phyloP scores from a whole-genome alignment of 2,888 invertebrate genomes.

The Watsonalla cultraria region DNA sequence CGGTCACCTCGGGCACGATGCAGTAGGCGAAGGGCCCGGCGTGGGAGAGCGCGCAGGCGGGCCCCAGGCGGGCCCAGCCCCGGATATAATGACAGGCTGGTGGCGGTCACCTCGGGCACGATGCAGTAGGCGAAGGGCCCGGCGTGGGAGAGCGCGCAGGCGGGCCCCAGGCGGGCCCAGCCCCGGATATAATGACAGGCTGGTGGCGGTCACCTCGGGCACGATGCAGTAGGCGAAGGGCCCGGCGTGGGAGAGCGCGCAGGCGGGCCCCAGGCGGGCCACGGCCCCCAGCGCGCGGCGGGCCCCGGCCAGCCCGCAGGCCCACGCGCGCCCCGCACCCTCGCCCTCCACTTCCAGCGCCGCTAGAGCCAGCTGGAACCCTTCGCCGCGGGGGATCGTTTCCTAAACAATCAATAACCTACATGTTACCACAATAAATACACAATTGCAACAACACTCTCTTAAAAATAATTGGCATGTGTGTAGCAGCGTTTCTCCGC shows the following conservation, averaged over 20 bases:
- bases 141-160: constrained; percentile 87
- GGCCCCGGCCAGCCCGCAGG: constrained; percentile 81
- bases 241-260: constrained; percentile 90
- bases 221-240: constrained; percentile 93
- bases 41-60: no score
- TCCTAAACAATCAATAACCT: constrained; percentile 33
- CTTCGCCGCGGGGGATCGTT: constrained; percentile 43
- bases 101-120: constrained; percentile 83
- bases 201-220: constrained; percentile 81
- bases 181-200: no score
- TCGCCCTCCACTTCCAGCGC: constrained; percentile 44
- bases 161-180: no score
- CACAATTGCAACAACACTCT: no score
- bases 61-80: no score
- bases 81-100: no score
- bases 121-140: constrained; percentile 94
- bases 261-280: constrained; percentile 83
- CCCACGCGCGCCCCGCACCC: constrained; percentile 25
- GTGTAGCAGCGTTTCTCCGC: no score
- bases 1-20: no score
- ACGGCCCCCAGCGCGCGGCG: constrained; percentile 85
- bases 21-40: no score
- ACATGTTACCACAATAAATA: neutral
- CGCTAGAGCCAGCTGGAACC: constrained; percentile 61
- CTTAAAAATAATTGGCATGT: no score